A percentile compares a stretch with the other conserved stretches of the same genome.
Evolutionary conservation across 1,140 invertebrate species (phyloP).

Genomic region (Heliconius hewitsoni): DNA sequence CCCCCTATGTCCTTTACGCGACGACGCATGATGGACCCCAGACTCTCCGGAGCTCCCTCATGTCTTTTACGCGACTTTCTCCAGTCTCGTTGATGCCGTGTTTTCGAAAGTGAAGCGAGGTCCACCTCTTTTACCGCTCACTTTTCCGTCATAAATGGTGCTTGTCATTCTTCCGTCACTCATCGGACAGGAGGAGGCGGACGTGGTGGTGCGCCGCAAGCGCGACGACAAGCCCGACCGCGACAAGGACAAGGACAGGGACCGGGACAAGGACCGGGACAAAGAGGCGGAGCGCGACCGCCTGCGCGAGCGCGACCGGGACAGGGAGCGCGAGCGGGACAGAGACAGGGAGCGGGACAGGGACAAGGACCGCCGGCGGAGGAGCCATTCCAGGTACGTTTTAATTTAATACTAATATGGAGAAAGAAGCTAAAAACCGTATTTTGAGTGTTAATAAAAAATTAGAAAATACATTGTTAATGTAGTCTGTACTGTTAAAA

Average conservation of each 20-base stretch:
- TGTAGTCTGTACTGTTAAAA: too few species aligned
- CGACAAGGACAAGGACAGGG: constrained; percentile 36
- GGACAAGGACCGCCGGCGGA: constrained; percentile 81
- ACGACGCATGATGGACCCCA: constrained; percentile 3
- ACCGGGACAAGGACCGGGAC: constrained; percentile 19
- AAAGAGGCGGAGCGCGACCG: constrained; percentile 32
- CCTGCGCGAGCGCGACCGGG: constrained; percentile 18
- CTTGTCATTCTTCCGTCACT: too few species aligned
- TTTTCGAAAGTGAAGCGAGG: too few species aligned
- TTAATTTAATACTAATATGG: neutral
- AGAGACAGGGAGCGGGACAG: constrained; percentile 36
- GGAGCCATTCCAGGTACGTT: constrained; percentile 78
- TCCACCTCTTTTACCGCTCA: too few species aligned
- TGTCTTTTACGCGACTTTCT: too few species aligned
- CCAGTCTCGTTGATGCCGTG: too few species aligned
- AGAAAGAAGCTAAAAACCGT: too few species aligned
- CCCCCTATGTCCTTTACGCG: neutral
- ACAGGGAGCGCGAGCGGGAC: neutral
- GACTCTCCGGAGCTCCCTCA: too few species aligned
- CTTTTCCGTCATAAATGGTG: too few species aligned
- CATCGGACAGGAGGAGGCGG: constrained; percentile 64
- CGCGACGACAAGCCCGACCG: constrained; percentile 49
- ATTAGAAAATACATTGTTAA: too few species aligned
- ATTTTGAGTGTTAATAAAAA: too few species aligned
- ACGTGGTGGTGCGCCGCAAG: constrained; percentile 68